Evolutionary conservation across 1,140 invertebrate genomes (phyloP), one percentile per base, ranked within the genome.

Genomic region (Ceratina japonica): DNA sequence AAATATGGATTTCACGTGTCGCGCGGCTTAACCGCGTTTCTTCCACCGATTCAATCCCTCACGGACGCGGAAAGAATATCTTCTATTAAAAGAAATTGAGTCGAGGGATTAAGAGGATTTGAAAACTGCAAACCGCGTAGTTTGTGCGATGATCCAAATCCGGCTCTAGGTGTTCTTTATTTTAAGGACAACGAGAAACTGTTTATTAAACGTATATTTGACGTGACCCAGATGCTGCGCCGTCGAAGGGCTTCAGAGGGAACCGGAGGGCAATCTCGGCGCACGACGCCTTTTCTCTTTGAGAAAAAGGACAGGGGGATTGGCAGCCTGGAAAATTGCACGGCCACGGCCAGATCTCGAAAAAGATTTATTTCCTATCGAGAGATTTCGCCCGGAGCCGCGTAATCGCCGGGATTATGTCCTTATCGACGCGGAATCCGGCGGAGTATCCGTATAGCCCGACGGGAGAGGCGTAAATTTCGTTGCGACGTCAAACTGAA

Each of bases 261-360:
- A 72, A 63, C 59, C 20, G 22, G 18, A n/a, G 75, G 16, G 3
- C 68, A 49, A 63, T 69, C 61, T 78, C 51, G 13, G 13, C 18
- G 27, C 16, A 8, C 27, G 18, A 13, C 37, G 27, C 22, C 16
- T 78, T 72, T 56, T 12, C 16, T 13, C 27, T 3, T 44, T 24
- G 0, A 24, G 44, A 12, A 51, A 74, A 59, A 44, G 44, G 31
- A 69, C 12, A 63, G 74, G 13, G 63, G 62, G 22, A 75, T 52
- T 83, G 72, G 18, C 82, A 64, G 63, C 61, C 4, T 49, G 74
- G 58, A 68, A 76, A 79, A 85, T 66, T 72, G 52, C 69, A 62
- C 65, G 66, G n/a, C 62, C 73, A 18, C 75, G 65, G 31, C n/a
- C 22, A 44, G 24, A 59, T 18, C 31, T 44, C 31, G n/a, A 52